Evolutionary conservation across 2,888 invertebrate genomes (phyloP), one percentile per base, ranked within the genome.

Genomic region (Salticus scenicus): DNA sequence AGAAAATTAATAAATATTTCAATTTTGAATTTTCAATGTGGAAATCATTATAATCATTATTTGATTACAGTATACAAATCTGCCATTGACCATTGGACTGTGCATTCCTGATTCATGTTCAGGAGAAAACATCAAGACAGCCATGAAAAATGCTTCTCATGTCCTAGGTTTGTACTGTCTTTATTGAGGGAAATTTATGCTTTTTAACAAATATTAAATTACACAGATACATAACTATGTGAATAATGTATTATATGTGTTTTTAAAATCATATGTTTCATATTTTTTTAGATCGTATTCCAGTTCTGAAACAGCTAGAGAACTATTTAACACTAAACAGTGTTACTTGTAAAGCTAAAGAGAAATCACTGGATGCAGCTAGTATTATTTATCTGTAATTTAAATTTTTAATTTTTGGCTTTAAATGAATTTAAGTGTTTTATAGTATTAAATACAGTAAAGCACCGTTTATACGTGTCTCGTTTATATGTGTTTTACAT

Each of bases 31-130:
- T n/a, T n/a, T n/a, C n/a, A n/a, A n/a, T n/a, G n/a, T n/a, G n/a
- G n/a, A n/a, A n/a, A n/a, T n/a, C n/a, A n/a, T n/a, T n/a, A n/a
- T 28, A 8, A 37, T 64, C 17, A 57, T 69, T 67, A 20, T 70
- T 66, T 74, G 27, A 17, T 41, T 74, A 31, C 47, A 85, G 85
- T 79, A 69, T 64, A 33, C 74, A 17, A 70, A 75, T 17, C 37
- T 85, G 1, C 79, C 85, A 10, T 30, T 86, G 47, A 72, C 37
- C 27, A 24, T 81, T 76, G 86, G 86, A 2, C 5, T 86, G 31
- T 86, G 86, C 31, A 33, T 86, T 72, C 86, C 86, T 31, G 77
- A 86, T 47, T 73, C 76, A 8, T 86, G 86, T 28, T 63, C 76
- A 14, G 86, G 66, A 28, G 63, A 30, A 31, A 66, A 33, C n/a